Conservation (phyloP, 2,888 invertebrate genomes). For the Phalera bucephala region DNA sequence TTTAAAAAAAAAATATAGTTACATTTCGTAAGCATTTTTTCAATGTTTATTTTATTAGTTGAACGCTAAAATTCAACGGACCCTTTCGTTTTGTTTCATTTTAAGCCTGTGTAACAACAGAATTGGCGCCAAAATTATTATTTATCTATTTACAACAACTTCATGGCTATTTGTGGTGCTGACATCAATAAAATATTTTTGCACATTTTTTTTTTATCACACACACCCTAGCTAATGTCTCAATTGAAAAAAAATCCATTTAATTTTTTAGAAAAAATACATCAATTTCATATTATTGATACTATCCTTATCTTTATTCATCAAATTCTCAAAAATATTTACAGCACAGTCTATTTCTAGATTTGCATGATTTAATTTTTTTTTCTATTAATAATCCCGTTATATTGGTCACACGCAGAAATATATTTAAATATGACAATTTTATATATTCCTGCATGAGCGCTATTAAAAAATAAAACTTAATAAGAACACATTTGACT, state of each 20-base stretch:
- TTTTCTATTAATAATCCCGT: constrained; percentile 21
- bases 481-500: constrained; percentile 56
- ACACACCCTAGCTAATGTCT: constrained; percentile 42
- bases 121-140: neutral
- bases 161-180: constrained; percentile 44
- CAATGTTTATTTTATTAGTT: too few species aligned
- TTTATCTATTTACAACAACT: constrained; percentile 10
- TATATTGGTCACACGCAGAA: constrained; percentile 23
- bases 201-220: constrained; percentile 35
- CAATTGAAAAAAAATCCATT: constrained; percentile 41
- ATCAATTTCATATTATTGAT: constrained; percentile 42
- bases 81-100: too few species aligned
- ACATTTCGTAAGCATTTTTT: too few species aligned
- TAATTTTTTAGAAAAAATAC: constrained; percentile 56
- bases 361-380: constrained; percentile 26
- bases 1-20: too few species aligned
- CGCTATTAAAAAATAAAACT: constrained; percentile 20
- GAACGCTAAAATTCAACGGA: too few species aligned
- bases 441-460: constrained; percentile 7
- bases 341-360: constrained; percentile 56
- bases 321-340: constrained; percentile 50
- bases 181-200: constrained; percentile 42
- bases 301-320: constrained; percentile 26
- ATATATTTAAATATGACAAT: constrained; percentile 5
- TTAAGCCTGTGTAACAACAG: too few species aligned